phyloP scores from a whole-genome alignment of 2,113 vertebrate species.

The Chaetorhynchus papuensis region DNA sequence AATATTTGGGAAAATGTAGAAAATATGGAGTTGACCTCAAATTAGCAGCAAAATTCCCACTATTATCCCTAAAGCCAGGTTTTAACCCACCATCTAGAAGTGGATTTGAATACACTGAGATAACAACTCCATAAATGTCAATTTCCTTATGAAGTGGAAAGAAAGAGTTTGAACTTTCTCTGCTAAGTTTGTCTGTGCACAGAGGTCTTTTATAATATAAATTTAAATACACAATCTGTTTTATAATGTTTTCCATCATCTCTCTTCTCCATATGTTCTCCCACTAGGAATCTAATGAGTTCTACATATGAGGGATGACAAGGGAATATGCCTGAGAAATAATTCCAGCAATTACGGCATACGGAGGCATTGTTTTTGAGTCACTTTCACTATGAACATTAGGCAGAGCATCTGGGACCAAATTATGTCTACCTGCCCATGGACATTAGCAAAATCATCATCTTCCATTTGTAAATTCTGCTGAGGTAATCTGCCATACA shows the following conservation, averaged over 20 bases:
- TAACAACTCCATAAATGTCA: neutral
- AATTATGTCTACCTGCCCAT: conserved; percentile 53
- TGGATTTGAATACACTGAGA: neutral
- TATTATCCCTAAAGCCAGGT: neutral
- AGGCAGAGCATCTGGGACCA: conserved; percentile 45
- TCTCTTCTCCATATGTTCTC: conserved; percentile 70
- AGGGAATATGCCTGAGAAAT: conserved; percentile 63
- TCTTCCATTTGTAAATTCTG: conserved; percentile 37
- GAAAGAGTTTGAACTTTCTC: neutral
- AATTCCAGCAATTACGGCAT: conserved; percentile 60
- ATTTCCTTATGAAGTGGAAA: neutral
- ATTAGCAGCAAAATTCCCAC: neutral
- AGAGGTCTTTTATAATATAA: conserved; percentile 57
- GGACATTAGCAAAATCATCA: conserved; percentile 34
- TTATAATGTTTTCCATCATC: conserved; percentile 56
- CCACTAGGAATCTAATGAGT: conserved; percentile 74
- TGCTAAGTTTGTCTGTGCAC: conserved; percentile 1
- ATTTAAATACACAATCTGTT: conserved; percentile 52
- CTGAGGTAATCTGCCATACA: conserved; percentile 18
- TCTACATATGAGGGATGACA: conserved; percentile 66
- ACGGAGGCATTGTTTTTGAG: conserved; percentile 65
- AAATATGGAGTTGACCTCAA: neutral
- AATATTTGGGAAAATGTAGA: neutral
- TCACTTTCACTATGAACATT: conserved; percentile 53
- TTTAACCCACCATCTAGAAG: neutral